A percentile compares a stretch with the other conserved stretches of the same genome.
Conservation (phyloP, 2,888 invertebrate species). For the Ormia ochracea region DNA sequence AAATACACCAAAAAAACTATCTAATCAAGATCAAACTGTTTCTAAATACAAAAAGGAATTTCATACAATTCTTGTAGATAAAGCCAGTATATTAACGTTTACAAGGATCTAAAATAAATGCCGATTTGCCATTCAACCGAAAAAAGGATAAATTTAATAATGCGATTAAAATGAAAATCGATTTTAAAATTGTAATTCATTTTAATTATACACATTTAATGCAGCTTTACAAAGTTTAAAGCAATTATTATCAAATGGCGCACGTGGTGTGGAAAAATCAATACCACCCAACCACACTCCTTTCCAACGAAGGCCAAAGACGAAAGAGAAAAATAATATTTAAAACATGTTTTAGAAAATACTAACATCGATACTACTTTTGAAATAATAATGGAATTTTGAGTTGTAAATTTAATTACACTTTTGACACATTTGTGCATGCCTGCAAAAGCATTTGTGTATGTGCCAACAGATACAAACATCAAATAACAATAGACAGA, state of each 20-base stretch:
- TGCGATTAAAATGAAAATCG: not conserved
- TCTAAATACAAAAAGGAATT: too few relatives aligned
- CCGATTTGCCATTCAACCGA: too few relatives aligned
- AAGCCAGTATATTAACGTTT: too few relatives aligned
- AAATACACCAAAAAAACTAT: too few relatives aligned
- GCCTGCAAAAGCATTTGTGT: not conserved
- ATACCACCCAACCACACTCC: not conserved
- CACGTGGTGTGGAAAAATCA: slow-evolving; percentile 25
- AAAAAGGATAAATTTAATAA: too few relatives aligned
- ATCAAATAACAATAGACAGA: slow-evolving; percentile 10
- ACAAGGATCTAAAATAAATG: too few relatives aligned
- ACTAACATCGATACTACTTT: slow-evolving; percentile 15
- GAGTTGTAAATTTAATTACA: slow-evolving; percentile 58
- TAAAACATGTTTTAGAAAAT: slow-evolving; percentile 20
- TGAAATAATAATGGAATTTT: slow-evolving; percentile 55
- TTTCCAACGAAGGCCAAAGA: not conserved
- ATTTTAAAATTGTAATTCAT: not conserved
- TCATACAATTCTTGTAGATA: too few relatives aligned
- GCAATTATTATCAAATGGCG: not conserved
- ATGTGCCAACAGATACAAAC: not conserved
- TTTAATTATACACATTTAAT: not conserved
- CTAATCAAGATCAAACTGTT: too few relatives aligned
- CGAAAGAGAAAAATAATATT: not conserved
- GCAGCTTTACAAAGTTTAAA: not conserved
- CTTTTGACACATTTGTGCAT: slow-evolving; percentile 59